A percentile compares a stretch with the other conserved stretches of the same genome.
Evolutionary conservation across 2,797 vertebrate species (phyloP).

Genomic region (Phyllotis vaccarum): DNA sequence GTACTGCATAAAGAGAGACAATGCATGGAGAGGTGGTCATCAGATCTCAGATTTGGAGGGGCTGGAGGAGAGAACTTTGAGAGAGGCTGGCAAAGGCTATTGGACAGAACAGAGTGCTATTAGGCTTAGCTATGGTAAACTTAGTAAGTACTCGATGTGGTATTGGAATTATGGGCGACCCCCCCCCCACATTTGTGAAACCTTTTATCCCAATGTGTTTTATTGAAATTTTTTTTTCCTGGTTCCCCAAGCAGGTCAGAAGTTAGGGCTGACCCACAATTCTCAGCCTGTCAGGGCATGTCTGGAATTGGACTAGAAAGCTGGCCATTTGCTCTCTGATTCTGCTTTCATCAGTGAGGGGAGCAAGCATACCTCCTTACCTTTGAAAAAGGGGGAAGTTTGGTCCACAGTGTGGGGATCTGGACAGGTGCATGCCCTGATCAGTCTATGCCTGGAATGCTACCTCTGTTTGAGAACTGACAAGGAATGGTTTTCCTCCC

Average conservation of each 20-base stretch:
- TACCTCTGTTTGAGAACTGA: not conserved
- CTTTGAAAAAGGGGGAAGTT: not conserved
- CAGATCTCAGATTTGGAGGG: not conserved
- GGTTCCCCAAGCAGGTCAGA: not conserved
- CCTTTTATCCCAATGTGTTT: not conserved
- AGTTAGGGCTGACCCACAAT: not conserved
- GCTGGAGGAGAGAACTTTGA: not conserved
- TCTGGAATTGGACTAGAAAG: not conserved
- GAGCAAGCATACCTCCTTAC: not conserved
- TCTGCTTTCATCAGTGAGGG: not conserved
- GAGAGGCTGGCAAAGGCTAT: not conserved
- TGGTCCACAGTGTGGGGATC: not conserved
- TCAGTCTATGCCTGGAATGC: not conserved
- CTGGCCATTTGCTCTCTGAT: not conserved
- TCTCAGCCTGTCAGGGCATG: accelerated
- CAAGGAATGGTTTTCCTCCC: accelerated
- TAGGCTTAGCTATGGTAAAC: not conserved
- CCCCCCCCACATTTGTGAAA: accelerated
- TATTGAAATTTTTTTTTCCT: not conserved
- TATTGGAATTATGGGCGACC: not conserved
- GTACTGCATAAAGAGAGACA: not conserved
- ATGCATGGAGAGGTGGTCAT: not conserved
- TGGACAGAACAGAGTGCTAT: accelerated
- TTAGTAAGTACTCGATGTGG: too few relatives aligned
- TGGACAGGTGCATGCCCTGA: not conserved